These are phyloP conservation scores for Endotricha flammealis DNA, from an alignment of 2,888 invertebrate species.

Conservation along the genomic window DNA sequence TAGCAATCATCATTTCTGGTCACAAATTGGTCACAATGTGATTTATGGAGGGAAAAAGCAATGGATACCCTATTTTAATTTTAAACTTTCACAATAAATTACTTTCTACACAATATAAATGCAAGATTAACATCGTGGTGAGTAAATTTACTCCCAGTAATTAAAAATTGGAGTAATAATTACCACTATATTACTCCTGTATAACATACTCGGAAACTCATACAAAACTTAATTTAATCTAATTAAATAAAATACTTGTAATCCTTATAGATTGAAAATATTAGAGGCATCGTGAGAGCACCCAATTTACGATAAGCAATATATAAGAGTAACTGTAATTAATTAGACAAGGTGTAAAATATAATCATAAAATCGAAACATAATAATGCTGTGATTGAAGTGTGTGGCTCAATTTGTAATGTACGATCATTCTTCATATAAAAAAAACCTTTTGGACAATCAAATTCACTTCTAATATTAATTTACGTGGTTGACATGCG, in stretches of 20 bases:
- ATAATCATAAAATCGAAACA: slow-evolving; percentile 21
- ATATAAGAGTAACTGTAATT: slow-evolving; percentile 13
- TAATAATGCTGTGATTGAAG: slow-evolving; percentile 35
- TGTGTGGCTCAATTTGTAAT: slow-evolving; percentile 25
- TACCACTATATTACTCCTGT: background rate
- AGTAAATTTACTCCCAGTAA: too few relatives aligned
- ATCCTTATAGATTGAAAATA: slow-evolving; percentile 18
- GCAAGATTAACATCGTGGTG: too few relatives aligned
- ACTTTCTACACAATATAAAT: too few relatives aligned
- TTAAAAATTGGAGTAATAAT: too few relatives aligned
- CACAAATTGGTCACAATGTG: background rate
- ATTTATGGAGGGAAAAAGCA: slow-evolving; percentile 2
- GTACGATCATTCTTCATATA: too few relatives aligned
- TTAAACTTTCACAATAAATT: background rate
- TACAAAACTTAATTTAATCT: background rate
- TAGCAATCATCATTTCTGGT: too few relatives aligned
- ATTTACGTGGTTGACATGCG: too few relatives aligned
- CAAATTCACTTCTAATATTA: too few relatives aligned
- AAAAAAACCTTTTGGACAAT: too few relatives aligned
- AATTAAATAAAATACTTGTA: slow-evolving; percentile 7
- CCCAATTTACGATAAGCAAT: slow-evolving; percentile 40
- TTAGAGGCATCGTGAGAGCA: slow-evolving; percentile 35
- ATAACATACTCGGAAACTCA: background rate
- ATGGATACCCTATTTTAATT: slow-evolving; percentile 7
- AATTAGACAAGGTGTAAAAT: slow-evolving; percentile 16